Base-by-base conservation (phyloP, 2,797 vertebrate genomes). In the Pangasius larnaudii region DNA sequence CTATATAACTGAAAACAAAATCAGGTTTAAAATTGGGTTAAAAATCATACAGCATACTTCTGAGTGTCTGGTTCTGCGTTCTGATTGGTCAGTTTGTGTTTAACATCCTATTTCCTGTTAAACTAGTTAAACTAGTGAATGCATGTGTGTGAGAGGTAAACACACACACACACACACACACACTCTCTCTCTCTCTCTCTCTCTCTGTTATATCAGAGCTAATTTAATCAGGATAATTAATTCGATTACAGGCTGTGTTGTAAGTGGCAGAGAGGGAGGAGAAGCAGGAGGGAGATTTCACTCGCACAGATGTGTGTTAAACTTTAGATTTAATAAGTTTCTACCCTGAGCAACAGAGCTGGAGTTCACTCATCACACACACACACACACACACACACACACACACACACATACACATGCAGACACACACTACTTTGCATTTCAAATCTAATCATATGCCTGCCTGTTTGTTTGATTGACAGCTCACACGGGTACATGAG, bases 211-310 rank as follows among this genome's bases (percentile, higher is more conserved):
- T 58, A 3, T 59, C 33, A 85, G 88, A 27, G 92, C 88, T 92
- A 89, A 94, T 94, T 94, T 92, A 87, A 86, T 91, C 46, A 82
- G 86, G 90, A 83, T 93, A 92, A 94, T 95, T 94, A 94, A 95
- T 95, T 87, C 86, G 53, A 93, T 93, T 92, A 90, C 89, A 88
- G 90, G 74, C 90, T 90, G 89, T 11, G 63, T 94, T 89, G 81
- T 94, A 92, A 92, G 91, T 91, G 90, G 89, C 87, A 87, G 72
- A 88, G 86, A 19, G 22, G 77, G 65, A 53, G 85, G 86, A 83
- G 56, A 81, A 81, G 33, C 79, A 61, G 89, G 78, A n/a, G 87
- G 86, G 84, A 87, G 89, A 90, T n/a, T 65, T 2, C 71, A 77
- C 1, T 36, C 39, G 14, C 22, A 74, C 69, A 71, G 33, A 71